Conservation (phyloP, 2,797 vertebrate genomes). For the Cirrhinus molitorella region DNA sequence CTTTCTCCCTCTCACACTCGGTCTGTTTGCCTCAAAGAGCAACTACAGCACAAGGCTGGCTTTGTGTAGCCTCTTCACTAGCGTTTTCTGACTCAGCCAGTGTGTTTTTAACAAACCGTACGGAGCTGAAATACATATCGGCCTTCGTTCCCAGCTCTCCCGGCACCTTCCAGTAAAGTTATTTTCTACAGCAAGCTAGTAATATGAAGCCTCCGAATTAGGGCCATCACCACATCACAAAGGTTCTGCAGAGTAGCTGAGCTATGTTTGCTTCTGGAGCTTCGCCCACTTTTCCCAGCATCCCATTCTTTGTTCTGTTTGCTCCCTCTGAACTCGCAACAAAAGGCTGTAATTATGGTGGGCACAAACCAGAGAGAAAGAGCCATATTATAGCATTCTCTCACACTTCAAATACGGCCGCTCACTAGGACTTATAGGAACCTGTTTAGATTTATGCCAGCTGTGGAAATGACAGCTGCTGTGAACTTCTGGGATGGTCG, state of each 20-base stretch:
- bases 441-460: slow-evolving; percentile 25
- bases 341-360: slow-evolving; percentile 60
- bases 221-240: slow-evolving; percentile 55
- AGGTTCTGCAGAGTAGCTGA: slow-evolving; percentile 43
- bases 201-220: slow-evolving; percentile 53
- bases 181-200: slow-evolving; percentile 45
- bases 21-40: slow-evolving; percentile 37
- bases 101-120: slow-evolving; percentile 18
- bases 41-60: slow-evolving; percentile 58
- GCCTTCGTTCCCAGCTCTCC: slow-evolving; percentile 19
- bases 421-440: slow-evolving; percentile 36
- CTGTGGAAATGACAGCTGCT: slow-evolving; percentile 46
- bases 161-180: slow-evolving; percentile 47
- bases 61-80: slow-evolving; percentile 55
- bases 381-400: slow-evolving; percentile 49
- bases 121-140: neutral
- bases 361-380: slow-evolving; percentile 45
- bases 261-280: slow-evolving; percentile 56
- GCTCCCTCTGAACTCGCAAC: slow-evolving; percentile 45
- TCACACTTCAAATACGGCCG: slow-evolving; percentile 42
- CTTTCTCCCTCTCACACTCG: slow-evolving; percentile 41
- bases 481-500: slow-evolving; percentile 10
- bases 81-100: slow-evolving; percentile 34
- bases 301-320: slow-evolving; percentile 50
- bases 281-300: slow-evolving; percentile 53